Percentiles rank a stretch among this genome's conserved stretches.
Conservation (phyloP, 2,113 vertebrate species). For the Gopherus evgoodei region DNA sequence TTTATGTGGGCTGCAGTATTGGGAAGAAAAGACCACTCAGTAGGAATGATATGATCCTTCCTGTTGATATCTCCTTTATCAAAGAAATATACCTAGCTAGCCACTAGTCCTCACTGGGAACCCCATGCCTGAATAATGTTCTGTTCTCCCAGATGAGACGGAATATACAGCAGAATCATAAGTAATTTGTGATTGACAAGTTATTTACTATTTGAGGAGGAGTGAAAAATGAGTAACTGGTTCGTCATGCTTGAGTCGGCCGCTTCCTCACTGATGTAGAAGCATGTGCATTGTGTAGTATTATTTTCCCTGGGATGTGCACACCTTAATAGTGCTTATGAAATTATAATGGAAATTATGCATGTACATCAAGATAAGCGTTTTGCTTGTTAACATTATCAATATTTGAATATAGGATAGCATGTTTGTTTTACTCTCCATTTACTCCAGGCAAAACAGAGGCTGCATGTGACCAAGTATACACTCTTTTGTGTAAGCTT, state of each 20-base stretch:
- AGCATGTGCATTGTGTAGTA: not conserved
- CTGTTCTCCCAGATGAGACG: not conserved
- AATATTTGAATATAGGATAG: not conserved
- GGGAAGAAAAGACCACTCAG: not conserved
- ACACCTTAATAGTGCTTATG: slow-evolving; percentile 38
- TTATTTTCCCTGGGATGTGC: slow-evolving; percentile 58
- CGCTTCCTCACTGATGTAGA: slow-evolving; percentile 1
- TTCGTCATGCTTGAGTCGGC: slow-evolving; percentile 3
- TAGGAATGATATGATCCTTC: not conserved
- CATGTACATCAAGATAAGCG: slow-evolving; percentile 6
- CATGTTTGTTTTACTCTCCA: slow-evolving; percentile 7
- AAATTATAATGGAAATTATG: slow-evolving; percentile 36
- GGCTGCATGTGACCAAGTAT: not conserved
- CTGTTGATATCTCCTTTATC: not conserved
- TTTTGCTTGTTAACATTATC: slow-evolving; percentile 44
- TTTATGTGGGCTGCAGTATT: not conserved
- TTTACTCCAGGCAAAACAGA: slow-evolving; percentile 10
- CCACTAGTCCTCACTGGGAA: not conserved
- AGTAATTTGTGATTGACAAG: not conserved
- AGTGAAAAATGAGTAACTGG: not conserved
- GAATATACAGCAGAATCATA: not conserved
- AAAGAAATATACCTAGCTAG: not conserved
- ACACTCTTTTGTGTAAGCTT: not conserved
- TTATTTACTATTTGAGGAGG: not conserved
- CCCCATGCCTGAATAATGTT: not conserved